Evolutionary conservation across 2,113 vertebrate species (phyloP).

Genomic region (Gambusia affinis): DNA sequence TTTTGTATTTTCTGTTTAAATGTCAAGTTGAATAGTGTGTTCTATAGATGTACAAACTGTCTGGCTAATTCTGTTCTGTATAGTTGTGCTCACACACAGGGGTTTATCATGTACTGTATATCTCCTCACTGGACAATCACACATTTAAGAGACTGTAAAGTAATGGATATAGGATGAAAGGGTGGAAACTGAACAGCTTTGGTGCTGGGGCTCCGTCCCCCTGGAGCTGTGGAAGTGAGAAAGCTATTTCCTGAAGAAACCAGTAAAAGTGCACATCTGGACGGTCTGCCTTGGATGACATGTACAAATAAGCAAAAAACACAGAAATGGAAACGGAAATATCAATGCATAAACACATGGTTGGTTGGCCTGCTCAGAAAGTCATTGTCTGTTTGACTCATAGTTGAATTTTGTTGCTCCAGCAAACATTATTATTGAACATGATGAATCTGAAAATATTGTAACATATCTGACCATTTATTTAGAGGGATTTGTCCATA

Average conservation of each 20-base stretch:
- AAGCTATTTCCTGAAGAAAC: conserved; percentile 58
- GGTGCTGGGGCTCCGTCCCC: conserved; percentile 63
- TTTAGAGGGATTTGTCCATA: conserved; percentile 65
- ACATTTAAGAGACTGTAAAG: conserved; percentile 69
- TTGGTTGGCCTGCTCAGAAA: conserved; percentile 39
- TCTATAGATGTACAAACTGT: conserved; percentile 80
- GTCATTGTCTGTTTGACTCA: conserved; percentile 51
- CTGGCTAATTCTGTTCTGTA: conserved; percentile 78
- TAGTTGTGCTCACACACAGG: conserved; percentile 78
- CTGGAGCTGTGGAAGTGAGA: conserved; percentile 55
- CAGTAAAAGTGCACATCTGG: conserved; percentile 44
- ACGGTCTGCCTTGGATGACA: conserved; percentile 38
- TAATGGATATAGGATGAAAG: conserved; percentile 59
- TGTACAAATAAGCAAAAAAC: conserved; percentile 23
- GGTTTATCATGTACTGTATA: conserved; percentile 82
- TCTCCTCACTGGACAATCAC: conserved; percentile 80
- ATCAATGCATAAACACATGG: conserved; percentile 32
- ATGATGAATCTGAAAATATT: conserved; percentile 18
- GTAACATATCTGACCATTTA: conserved; percentile 37
- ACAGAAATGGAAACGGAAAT: conserved; percentile 10
- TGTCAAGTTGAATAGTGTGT: conserved; percentile 78
- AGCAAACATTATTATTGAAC: conserved; percentile 36
- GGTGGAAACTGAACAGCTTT: conserved; percentile 49
- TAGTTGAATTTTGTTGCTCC: conserved; percentile 22
- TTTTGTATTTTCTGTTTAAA: conserved; percentile 76